A percentile compares a stretch with the other conserved stretches of the same genome.
These are phyloP conservation scores for Lampropteryx suffumata DNA, from an alignment of 2,888 invertebrate species.

Conservation along the genomic window DNA sequence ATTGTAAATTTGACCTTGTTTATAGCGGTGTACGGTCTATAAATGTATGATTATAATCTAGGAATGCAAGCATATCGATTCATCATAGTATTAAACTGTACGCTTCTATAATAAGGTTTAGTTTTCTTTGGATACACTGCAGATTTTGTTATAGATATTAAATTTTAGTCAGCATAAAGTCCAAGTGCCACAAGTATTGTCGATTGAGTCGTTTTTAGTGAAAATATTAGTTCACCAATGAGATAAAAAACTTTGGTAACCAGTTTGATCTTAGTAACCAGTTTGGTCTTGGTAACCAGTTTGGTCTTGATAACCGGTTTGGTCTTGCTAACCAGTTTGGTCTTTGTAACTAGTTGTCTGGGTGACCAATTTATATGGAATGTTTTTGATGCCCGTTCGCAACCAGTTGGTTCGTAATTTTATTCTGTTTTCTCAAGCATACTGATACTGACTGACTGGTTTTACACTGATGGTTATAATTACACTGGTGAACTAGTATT, in stretches of 20 bases:
- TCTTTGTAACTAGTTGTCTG: too few relatives aligned
- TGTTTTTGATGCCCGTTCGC: too few relatives aligned
- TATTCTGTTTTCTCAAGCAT: too few relatives aligned
- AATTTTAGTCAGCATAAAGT: slow-evolving; percentile 16
- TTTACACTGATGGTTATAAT: too few relatives aligned
- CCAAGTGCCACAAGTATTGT: slow-evolving; percentile 22
- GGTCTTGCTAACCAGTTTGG: too few relatives aligned
- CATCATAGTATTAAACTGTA: slow-evolving; percentile 1
- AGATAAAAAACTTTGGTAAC: not conserved
- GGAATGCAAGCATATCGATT: slow-evolving; percentile 12
- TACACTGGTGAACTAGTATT: slow-evolving; percentile 11
- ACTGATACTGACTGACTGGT: too few relatives aligned
- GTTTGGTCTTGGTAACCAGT: too few relatives aligned
- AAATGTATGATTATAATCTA: slow-evolving; percentile 6
- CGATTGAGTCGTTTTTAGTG: slow-evolving; percentile 11
- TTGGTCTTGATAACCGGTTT: too few relatives aligned
- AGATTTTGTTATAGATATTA: slow-evolving; percentile 3
- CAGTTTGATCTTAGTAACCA: too few relatives aligned
- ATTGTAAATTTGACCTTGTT: slow-evolving; percentile 3
- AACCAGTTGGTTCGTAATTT: too few relatives aligned
- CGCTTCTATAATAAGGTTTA: slow-evolving; percentile 8
- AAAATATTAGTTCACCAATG: slow-evolving; percentile 9
- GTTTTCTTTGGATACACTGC: slow-evolving; percentile 11
- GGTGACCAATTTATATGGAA: too few relatives aligned
- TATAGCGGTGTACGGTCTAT: not conserved